These are phyloP conservation scores for Lutraria rhynchaena DNA, from an alignment of 1,140 invertebrate species.

Conservation along the genomic window DNA sequence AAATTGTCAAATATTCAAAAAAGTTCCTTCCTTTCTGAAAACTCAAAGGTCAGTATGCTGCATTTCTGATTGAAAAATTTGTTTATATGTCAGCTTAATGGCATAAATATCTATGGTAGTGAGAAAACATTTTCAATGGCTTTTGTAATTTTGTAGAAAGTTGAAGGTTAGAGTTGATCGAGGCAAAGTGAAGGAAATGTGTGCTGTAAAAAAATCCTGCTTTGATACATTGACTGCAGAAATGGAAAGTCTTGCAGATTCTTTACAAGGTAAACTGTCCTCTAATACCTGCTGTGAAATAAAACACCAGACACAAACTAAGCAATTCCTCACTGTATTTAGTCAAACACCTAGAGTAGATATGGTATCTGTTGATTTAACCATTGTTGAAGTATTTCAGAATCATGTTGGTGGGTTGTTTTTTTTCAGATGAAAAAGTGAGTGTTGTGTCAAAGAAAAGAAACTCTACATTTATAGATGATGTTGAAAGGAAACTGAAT, in stretches of 20 bases:
- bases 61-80: too few species aligned
- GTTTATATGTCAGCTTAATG: too few species aligned
- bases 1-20: too few species aligned
- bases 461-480: constrained; percentile 41
- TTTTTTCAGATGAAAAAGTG: constrained; percentile 21
- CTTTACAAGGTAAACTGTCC: constrained; percentile 54
- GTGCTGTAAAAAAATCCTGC: constrained; percentile 61
- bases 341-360: too few species aligned
- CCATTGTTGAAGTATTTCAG: background rate
- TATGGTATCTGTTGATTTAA: too few species aligned
- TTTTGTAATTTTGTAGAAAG: constrained; percentile 46
- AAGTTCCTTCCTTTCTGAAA: too few species aligned
- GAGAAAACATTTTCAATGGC: too few species aligned
- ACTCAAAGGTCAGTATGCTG: too few species aligned
- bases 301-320: too few species aligned
- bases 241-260: constrained; percentile 58
- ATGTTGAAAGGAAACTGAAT: constrained; percentile 48
- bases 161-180: constrained; percentile 63
- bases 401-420: background rate
- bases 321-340: too few species aligned
- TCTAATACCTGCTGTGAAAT: too few species aligned
- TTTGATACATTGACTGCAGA: constrained; percentile 61
- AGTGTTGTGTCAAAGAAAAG: constrained; percentile 15
- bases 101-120: too few species aligned
- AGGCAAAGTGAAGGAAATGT: constrained; percentile 57